Conservation (phyloP, 2,888 invertebrate species). For the Xestobium rufovillosum region DNA sequence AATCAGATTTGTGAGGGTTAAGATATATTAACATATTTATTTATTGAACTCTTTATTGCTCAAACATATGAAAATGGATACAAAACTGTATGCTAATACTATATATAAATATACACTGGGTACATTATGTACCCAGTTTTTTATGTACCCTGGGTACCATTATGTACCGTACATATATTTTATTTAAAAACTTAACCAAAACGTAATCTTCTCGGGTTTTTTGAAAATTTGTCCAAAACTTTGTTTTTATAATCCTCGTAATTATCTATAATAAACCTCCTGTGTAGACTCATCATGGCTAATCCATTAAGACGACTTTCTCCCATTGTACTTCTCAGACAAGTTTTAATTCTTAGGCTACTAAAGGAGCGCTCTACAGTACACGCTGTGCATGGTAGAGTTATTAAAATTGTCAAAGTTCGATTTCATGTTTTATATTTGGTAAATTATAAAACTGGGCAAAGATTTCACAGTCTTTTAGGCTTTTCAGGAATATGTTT, state of each 20-base stretch:
- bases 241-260: background rate
- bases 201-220: slow-evolving; percentile 5
- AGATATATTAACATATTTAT: too few relatives aligned
- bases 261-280: background rate
- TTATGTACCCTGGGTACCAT: slow-evolving; percentile 1
- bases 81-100: too few relatives aligned
- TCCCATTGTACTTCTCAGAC: slow-evolving; percentile 10
- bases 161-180: too few relatives aligned
- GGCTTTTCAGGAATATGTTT: slow-evolving; percentile 12
- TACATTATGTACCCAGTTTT: too few relatives aligned
- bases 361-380: slow-evolving; percentile 17
- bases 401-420: slow-evolving; percentile 14
- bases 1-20: too few relatives aligned
- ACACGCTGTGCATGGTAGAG: slow-evolving; percentile 18
- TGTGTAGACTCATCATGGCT: slow-evolving; percentile 9
- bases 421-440: slow-evolving; percentile 11
- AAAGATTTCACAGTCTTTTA: slow-evolving; percentile 6
- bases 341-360: slow-evolving; percentile 7
- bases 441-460: slow-evolving; percentile 9
- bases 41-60: too few relatives aligned
- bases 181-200: slow-evolving; percentile 3
- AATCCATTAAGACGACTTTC: slow-evolving; percentile 9
- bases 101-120: too few relatives aligned
- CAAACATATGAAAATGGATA: too few relatives aligned
- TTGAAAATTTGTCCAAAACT: slow-evolving; percentile 2